phyloP scores from a whole-genome alignment of 2,888 invertebrate species.

The Nymphalis c-album region DNA sequence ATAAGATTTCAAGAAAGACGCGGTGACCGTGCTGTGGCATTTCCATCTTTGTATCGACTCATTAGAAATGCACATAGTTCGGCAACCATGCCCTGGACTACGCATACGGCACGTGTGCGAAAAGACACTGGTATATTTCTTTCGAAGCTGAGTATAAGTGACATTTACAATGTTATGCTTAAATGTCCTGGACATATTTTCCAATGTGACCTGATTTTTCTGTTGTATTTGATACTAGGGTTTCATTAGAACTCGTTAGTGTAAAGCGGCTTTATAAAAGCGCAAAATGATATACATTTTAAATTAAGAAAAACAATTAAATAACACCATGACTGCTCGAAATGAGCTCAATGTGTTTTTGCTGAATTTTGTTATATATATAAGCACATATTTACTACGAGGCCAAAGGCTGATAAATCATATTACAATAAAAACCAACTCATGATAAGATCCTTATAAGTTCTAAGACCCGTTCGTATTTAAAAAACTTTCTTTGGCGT shows the following conservation, averaged over 20 bases:
- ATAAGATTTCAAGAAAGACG: background rate
- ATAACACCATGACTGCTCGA: background rate
- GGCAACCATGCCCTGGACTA: slow-evolving; percentile 1
- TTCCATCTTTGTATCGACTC: background rate
- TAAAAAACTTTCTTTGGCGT: background rate
- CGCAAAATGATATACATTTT: background rate
- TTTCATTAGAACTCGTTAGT: slow-evolving; percentile 5
- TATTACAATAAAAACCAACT: background rate
- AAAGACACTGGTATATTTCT: slow-evolving; percentile 22
- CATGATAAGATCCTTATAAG: slow-evolving; percentile 4
- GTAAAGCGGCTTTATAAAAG: slow-evolving; percentile 10
- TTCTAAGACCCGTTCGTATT: background rate
- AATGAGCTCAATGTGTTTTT: background rate
- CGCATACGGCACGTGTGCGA: slow-evolving; percentile 16
- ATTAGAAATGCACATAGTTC: background rate
- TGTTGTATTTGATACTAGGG: background rate
- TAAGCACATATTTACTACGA: slow-evolving; percentile 4
- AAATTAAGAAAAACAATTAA: slow-evolving; percentile 4
- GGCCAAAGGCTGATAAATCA: slow-evolving; percentile 3
- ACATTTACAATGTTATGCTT: slow-evolving; percentile 25
- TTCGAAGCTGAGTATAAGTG: slow-evolving; percentile 24
- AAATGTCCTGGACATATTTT: slow-evolving; percentile 11
- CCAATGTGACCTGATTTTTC: slow-evolving; percentile 24
- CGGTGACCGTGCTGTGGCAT: background rate
- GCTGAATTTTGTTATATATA: background rate